Evolutionary conservation across 30 jellyfish, hydroid and myxozoan species (phyloP).

Genomic region (Cassiopea andromeda): DNA sequence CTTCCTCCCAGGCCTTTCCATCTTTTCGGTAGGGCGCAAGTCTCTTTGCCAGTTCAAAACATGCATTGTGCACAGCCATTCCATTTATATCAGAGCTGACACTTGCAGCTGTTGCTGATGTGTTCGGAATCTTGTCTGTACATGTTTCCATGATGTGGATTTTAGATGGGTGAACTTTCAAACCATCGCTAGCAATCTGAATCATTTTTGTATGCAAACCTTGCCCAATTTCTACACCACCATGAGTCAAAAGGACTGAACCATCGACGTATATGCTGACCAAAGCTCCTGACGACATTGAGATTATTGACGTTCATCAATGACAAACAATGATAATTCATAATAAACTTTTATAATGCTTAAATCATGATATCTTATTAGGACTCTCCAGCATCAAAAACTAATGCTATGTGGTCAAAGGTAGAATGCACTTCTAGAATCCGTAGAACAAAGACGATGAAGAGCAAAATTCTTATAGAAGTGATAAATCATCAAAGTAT

Average conservation of each 20-base stretch:
- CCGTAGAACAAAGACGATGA: too few species aligned
- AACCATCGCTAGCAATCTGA: slow-evolving; percentile 29
- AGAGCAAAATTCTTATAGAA: too few species aligned
- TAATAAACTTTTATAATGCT: not conserved
- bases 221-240: slow-evolving; percentile 53
- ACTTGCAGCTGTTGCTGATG: slow-evolving; percentile 65
- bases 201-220: slow-evolving; percentile 50
- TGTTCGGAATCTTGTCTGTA: slow-evolving; percentile 56
- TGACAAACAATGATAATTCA: not conserved
- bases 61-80: slow-evolving; percentile 58
- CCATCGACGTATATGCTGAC: slow-evolving; percentile 36
- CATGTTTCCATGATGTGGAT: slow-evolving; percentile 32
- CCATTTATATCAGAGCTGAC: slow-evolving; percentile 59
- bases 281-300: slow-evolving; percentile 19
- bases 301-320: not conserved
- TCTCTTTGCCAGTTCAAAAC: slow-evolving; percentile 32
- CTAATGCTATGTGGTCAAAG: too few species aligned
- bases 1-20: slow-evolving; percentile 36
- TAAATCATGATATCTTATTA: not conserved
- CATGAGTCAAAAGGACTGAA: slow-evolving; percentile 42
- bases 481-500: too few species aligned
- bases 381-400: too few species aligned
- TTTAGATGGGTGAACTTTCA: slow-evolving; percentile 18
- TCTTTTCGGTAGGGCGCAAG: slow-evolving; percentile 44
- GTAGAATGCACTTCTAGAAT: too few species aligned